phyloP scores from a whole-genome alignment of 2,888 invertebrate genomes.

The Orchesellides sinensis region DNA sequence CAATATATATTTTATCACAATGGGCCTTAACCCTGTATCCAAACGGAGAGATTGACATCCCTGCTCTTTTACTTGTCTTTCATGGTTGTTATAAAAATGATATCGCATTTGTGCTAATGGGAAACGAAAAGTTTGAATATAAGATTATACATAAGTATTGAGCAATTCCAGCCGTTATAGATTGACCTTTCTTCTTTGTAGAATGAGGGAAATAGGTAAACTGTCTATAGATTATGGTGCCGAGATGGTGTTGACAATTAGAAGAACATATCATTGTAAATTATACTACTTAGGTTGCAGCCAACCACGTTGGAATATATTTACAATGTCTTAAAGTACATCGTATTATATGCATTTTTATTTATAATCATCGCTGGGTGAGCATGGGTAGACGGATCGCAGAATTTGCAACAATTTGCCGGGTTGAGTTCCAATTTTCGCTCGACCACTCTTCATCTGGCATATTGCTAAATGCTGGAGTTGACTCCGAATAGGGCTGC shows the following conservation, averaged over 20 bases:
- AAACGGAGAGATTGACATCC: background rate
- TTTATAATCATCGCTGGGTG: conserved; percentile 33
- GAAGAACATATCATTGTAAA: background rate
- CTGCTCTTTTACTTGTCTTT: background rate
- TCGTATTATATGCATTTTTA: background rate
- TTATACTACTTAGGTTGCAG: background rate
- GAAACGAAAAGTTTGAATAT: conserved; percentile 16
- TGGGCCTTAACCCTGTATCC: background rate
- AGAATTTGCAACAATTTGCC: conserved; percentile 65
- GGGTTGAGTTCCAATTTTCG: conserved; percentile 65
- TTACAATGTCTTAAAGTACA: background rate
- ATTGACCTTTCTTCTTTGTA: conserved; percentile 45
- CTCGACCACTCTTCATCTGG: conserved; percentile 58
- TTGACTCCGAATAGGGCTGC: conserved; percentile 12
- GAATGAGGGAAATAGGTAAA: conserved; percentile 2
- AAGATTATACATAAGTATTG: conserved; percentile 51
- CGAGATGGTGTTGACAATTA: conserved; percentile 7
- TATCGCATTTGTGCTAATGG: conserved; percentile 6
- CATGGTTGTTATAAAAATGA: conserved; percentile 1
- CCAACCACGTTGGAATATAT: background rate
- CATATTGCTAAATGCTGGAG: conserved; percentile 42
- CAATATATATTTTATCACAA: too few species aligned
- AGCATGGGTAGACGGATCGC: conserved; percentile 56
- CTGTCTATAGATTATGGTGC: background rate
- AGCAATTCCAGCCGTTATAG: conserved; percentile 41